Percentiles rank a stretch among this genome's conserved stretches.
phyloP scores from a whole-genome alignment of 2,888 invertebrate species.

The Alcis repandata region DNA sequence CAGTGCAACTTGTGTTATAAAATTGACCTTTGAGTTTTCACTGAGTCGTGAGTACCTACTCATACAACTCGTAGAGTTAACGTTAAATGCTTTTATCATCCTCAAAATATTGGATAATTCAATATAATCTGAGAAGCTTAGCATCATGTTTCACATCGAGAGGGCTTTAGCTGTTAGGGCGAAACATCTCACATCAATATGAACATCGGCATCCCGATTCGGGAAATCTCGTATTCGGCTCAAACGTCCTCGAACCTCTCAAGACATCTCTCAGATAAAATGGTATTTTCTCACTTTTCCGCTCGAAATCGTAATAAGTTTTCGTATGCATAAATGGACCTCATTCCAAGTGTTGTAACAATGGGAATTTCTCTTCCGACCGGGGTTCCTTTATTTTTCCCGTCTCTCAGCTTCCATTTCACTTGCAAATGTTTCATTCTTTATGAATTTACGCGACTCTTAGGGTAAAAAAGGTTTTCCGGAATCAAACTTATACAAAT shows the following conservation, averaged over 20 bases:
- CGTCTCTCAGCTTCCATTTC: conserved; percentile 75
- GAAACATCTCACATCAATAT: conserved; percentile 25
- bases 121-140: conserved; percentile 12
- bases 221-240: conserved; percentile 32
- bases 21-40: neutral
- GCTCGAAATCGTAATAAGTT: conserved; percentile 73
- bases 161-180: conserved; percentile 13
- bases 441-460: conserved; percentile 75
- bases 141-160: conserved; percentile 17
- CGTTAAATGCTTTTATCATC: neutral
- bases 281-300: conserved; percentile 61
- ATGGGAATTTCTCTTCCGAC: conserved; percentile 73
- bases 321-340: conserved; percentile 81
- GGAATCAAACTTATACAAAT: conserved; percentile 73
- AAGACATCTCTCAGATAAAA: conserved; percentile 54
- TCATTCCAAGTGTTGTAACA: conserved; percentile 75
- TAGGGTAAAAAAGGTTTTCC: conserved; percentile 64
- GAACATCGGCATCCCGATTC: conserved; percentile 27
- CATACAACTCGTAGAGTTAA: neutral
- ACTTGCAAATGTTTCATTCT: conserved; percentile 82
- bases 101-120: conserved; percentile 2
- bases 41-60: too few species aligned
- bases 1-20: too few species aligned
- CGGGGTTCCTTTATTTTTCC: conserved; percentile 72
- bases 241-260: conserved; percentile 40